Base-by-base conservation (phyloP, 2,113 vertebrate genomes). In the Coptodon rendalli region DNA sequence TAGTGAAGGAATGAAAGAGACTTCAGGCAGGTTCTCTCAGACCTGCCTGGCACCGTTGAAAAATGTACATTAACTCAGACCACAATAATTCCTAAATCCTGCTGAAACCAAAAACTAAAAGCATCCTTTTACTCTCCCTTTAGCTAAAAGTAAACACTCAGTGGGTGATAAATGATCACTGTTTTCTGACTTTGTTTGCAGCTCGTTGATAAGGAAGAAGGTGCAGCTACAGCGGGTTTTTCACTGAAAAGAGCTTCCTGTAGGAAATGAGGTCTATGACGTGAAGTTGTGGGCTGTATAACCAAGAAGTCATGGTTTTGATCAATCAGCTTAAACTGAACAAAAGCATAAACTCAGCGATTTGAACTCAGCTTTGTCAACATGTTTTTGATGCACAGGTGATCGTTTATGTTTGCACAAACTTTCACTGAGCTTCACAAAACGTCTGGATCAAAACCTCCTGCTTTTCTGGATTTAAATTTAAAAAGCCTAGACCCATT, bases 271-370 rank as follows among this genome's bases (percentile, higher is more conserved):
- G 38, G 53, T 45, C 27, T 4, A 7, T 82, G 24, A 61, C 2
- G 11, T 59, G 14, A 61, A 82, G 40, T 61, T 82, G 54, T 45
- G 38, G 80, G 54, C 56, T 61, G 16, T 31, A 82, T 61, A 82
- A 82, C 54, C 38, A 82, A 81, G 45, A 50, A 52, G 45, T 52
- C 73, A 13, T 78, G 71, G 71, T 19, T 78, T 50, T 31, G 43
- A 50, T 31, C 71, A 29, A 50, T 48, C 43, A 34, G 2, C 17
- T 34, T 52, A 17, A 78, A n/a, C 2, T 78, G 45, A 78, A 78
- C 71, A 45, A 29, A 48, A 4, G 24, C 2, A 17, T 78, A 78
- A 78, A 78, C 24, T 78, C 71, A 50, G 45, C 45, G 1, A 50
- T 50, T 29, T 78, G 9, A 76, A 29, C 24, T 29, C 71, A 48